phyloP scores from a whole-genome alignment of 1,140 invertebrate species.

The Leptinotarsa defecta region DNA sequence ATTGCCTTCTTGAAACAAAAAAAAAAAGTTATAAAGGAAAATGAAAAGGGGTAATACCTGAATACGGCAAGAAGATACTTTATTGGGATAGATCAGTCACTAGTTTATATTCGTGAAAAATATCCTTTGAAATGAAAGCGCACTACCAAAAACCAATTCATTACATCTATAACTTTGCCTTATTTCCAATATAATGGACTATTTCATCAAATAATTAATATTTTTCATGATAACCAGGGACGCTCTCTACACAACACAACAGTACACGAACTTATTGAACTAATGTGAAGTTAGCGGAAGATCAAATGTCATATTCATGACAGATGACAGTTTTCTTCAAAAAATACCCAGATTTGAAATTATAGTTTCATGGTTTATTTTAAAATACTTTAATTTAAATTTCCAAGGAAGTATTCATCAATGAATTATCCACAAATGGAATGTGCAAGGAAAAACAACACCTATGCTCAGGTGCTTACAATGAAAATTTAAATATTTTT shows the following conservation, averaged over 20 bases:
- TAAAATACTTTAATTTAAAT: too few relatives aligned
- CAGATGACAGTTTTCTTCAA: too few relatives aligned
- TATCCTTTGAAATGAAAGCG: conserved; percentile 20
- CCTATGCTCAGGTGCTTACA: too few relatives aligned
- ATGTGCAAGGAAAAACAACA: too few relatives aligned
- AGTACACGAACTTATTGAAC: conserved; percentile 22
- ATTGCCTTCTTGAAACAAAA: not conserved
- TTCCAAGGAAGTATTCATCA: too few relatives aligned
- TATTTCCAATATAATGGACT: not conserved
- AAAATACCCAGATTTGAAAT: not conserved
- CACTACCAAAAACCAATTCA: conserved; percentile 16
- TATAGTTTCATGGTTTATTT: too few relatives aligned
- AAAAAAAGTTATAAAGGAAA: conserved; percentile 4
- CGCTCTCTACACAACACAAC: conserved; percentile 36
- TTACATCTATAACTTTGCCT: conserved; percentile 10
- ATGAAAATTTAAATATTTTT: too few relatives aligned
- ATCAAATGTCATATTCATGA: not conserved
- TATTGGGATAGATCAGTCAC: conserved; percentile 24
- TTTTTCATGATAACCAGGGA: conserved; percentile 33
- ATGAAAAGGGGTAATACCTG: conserved; percentile 31
- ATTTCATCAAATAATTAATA: conserved; percentile 16
- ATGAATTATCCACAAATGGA: too few relatives aligned
- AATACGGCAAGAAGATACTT: conserved; percentile 33
- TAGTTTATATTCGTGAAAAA: not conserved
- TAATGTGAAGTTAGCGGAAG: conserved; percentile 4